Conservation (phyloP, 2,113 vertebrate genomes). For the Engystomops pustulosus region DNA sequence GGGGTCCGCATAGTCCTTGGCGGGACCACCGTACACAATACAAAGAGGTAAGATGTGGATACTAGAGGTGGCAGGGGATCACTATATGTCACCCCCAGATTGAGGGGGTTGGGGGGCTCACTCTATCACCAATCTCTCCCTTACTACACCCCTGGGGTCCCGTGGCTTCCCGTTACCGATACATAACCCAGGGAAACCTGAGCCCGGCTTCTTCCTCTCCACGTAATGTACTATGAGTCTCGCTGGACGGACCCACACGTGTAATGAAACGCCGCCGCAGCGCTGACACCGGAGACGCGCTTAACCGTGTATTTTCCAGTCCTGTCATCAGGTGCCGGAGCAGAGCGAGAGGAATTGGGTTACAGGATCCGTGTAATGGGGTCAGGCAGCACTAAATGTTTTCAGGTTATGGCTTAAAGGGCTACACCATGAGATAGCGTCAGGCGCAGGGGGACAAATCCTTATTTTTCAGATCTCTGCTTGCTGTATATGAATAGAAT, state of each 20-base stretch:
- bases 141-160: too few species aligned
- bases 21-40: conserved; percentile 91
- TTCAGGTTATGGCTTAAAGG: background rate
- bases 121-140: too few species aligned
- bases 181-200: background rate
- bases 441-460: too few species aligned
- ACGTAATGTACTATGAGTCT: too few species aligned
- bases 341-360: conserved; percentile 19
- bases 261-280: conserved; percentile 2
- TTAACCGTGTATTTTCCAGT: conserved; percentile 37
- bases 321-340: conserved; percentile 43
- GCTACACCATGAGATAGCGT: background rate
- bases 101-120: too few species aligned
- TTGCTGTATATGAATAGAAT: too few species aligned
- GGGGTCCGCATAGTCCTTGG: conserved; percentile 91
- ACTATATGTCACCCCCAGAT: too few species aligned
- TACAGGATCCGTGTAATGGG: conserved; percentile 1
- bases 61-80: too few species aligned
- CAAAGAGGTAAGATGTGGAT: conserved; percentile 77
- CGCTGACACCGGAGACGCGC: background rate
- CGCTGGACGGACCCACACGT: background rate
- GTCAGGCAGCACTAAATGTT: background rate
- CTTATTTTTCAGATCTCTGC: too few species aligned
- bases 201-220: conserved; percentile 6
- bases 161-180: background rate